Evolutionary conservation across 2,113 vertebrate species (phyloP), one percentile per base, ranked within the genome.

Genomic region (Petromus typicus): DNA sequence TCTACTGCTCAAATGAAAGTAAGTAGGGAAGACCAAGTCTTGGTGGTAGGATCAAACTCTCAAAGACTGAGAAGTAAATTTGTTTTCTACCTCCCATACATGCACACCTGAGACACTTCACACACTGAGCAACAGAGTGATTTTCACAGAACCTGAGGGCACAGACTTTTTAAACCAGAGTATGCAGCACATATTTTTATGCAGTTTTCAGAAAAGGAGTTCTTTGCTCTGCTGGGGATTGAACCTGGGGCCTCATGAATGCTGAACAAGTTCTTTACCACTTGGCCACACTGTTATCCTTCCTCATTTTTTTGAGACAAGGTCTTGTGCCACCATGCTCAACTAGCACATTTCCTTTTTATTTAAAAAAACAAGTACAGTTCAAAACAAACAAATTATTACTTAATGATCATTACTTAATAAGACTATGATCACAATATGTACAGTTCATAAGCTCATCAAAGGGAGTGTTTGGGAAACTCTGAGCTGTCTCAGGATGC

Each of bases 91-190:
- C 16, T 40, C 1, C 11, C 18, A 57, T 0, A 27, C 8, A 3
- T 22, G 32, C 30, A 23, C 0, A 66, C 5, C 1, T 5, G 20
- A 11, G 6, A 16, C 1, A 14, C 22, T 17, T 71, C 61, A 11
- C 56, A 95, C 16, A 67, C 12, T 34, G n/a, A 14, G 30, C 69
- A n/a, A 66, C 43, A 6, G 0, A 7, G 8, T 59, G n/a, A 64
- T 8, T 32, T 32, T 73, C 57, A 45, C 1, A 73, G 51, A 1
- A 8, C 13, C 17, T 64, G 14, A 64, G 32, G 67, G 34, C 20
- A 3, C 86, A 48, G 10, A 17, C 20, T 69, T 32, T 69, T 69
- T 22, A 40, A 11, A n/a, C 4, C 83, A 76, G 63, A 64, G 22
- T 64, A 45, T 51, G 86, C 23, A 32, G 20, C 27, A 63, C 51